Percentiles rank a stretch among this genome's conserved stretches.
phyloP scores from a whole-genome alignment of 2,797 vertebrate genomes.

The Kryptopterus vitreolus region DNA sequence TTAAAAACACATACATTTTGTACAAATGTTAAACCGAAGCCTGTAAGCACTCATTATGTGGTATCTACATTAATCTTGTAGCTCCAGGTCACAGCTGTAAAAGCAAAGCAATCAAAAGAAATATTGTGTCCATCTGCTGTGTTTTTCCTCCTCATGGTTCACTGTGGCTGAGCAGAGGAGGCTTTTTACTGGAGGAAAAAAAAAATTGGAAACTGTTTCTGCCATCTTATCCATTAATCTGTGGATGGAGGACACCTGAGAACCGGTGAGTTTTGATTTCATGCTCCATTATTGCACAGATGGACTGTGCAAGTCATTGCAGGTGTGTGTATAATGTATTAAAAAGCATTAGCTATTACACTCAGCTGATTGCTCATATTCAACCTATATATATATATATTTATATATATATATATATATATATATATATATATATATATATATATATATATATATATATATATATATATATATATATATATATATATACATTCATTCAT shows the following conservation, averaged over 20 bases:
- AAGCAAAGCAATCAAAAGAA: not conserved
- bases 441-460: not conserved
- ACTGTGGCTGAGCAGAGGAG: conserved; percentile 65
- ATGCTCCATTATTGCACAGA: not conserved
- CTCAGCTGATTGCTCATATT: not conserved
- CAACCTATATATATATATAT: not conserved
- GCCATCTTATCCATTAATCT: conserved; percentile 67
- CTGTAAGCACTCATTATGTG: not conserved
- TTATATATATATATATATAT: not conserved
- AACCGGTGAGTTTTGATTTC: conserved; percentile 78
- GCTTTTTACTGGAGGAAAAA: conserved; percentile 85
- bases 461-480: not conserved
- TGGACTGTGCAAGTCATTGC: not conserved
- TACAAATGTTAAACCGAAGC: not conserved
- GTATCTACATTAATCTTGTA: not conserved
- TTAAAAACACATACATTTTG: not conserved
- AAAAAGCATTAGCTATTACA: not conserved
- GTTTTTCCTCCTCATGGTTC: conserved; percentile 60
- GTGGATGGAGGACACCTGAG: conserved; percentile 72
- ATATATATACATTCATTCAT: not conserved
- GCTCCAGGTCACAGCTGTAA: not conserved
- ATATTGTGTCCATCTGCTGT: conserved; percentile 3
- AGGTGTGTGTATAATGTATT: not conserved
- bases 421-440: not conserved
- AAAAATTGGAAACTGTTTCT: conserved; percentile 88